phyloP scores from a whole-genome alignment of 2,888 invertebrate genomes.

The Coremacera marginata region DNA sequence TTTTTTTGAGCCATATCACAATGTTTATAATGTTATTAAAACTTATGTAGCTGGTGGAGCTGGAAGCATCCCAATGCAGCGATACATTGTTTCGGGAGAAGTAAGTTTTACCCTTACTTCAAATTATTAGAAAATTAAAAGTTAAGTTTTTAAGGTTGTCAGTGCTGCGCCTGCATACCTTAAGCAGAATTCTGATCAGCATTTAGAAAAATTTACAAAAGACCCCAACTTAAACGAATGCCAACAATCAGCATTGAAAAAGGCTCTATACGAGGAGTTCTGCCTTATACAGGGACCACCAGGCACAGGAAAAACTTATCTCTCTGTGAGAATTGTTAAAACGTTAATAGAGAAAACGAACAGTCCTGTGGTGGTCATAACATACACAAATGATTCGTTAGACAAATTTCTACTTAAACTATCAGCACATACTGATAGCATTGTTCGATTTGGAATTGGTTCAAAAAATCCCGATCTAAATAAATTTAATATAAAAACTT shows the following conservation, averaged over 20 bases:
- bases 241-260: conserved; percentile 77
- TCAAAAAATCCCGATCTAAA: conserved; percentile 74
- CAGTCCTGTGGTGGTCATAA: conserved; percentile 79
- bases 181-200: conserved; percentile 50
- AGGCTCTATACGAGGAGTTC: conserved; percentile 79
- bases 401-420: conserved; percentile 87
- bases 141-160: not conserved
- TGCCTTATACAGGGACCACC: conserved; percentile 89
- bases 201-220: conserved; percentile 54
- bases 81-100: conserved; percentile 76
- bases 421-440: conserved; percentile 71
- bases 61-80: conserved; percentile 69
- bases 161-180: conserved; percentile 66
- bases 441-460: conserved; percentile 80
- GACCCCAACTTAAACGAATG: conserved; percentile 73
- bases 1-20: conserved; percentile 86
- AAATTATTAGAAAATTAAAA: too few species aligned
- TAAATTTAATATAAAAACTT: conserved; percentile 69
- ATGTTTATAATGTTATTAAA: conserved; percentile 79
- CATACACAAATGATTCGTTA: conserved; percentile 88
- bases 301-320: conserved; percentile 87
- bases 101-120: conserved; percentile 46
- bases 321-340: conserved; percentile 82
- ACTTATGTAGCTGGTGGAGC: not conserved
- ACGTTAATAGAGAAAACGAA: conserved; percentile 75